Percentiles rank a stretch among this genome's conserved stretches.
phyloP scores from a whole-genome alignment of 1,140 invertebrate species.

The Brachionus rotundiformis region DNA sequence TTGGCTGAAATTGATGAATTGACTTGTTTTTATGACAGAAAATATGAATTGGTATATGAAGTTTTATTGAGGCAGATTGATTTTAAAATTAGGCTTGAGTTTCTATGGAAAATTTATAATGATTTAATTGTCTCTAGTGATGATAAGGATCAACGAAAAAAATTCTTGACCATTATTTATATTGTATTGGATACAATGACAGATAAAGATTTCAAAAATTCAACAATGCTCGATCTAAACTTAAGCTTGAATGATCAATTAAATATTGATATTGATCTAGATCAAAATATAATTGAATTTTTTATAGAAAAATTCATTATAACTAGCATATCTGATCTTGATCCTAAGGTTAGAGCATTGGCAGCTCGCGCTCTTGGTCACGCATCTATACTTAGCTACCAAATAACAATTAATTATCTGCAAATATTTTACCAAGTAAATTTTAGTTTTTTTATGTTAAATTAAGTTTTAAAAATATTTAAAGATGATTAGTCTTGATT shows the following conservation, averaged over 20 bases:
- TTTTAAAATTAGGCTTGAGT: not conserved
- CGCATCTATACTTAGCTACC: not conserved
- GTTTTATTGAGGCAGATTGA: not conserved
- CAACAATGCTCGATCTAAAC: not conserved
- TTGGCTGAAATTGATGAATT: not conserved
- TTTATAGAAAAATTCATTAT: slow-evolving; percentile 3
- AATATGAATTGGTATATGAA: not conserved
- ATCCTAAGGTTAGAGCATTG: not conserved
- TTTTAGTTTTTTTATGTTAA: not conserved
- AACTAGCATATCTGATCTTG: slow-evolving; percentile 8
- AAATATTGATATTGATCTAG: slow-evolving; percentile 15
- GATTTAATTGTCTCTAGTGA: not conserved
- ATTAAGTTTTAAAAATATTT: not conserved
- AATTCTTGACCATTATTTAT: not conserved
- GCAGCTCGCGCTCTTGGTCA: not conserved
- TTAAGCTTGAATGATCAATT: slow-evolving; percentile 19
- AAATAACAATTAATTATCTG: not conserved
- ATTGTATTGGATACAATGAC: not conserved
- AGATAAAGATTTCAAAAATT: not conserved
- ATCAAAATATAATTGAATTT: slow-evolving; percentile 44
- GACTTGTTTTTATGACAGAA: not conserved
- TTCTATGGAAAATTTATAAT: slow-evolving; percentile 7
- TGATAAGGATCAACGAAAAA: slow-evolving; percentile 4
- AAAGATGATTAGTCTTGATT: slow-evolving; percentile 35
- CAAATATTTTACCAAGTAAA: slow-evolving; percentile 20